Percentiles rank a stretch among this genome's conserved stretches.
Evolutionary conservation across 2,888 invertebrate genomes (phyloP).

Genomic region (Phymatocera aterrima): DNA sequence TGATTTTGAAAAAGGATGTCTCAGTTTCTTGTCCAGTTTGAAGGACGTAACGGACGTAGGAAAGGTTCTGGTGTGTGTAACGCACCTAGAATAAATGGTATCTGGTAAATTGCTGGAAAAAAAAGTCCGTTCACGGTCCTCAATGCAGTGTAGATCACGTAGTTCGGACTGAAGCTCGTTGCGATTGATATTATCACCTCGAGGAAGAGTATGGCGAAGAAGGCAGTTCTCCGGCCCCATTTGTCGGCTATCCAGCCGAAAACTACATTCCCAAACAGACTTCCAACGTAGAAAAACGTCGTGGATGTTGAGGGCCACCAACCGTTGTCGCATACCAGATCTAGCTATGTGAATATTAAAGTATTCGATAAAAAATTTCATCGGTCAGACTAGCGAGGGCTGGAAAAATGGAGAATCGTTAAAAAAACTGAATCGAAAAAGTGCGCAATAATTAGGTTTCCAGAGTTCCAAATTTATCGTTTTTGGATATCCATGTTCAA

Average conservation of each 20-base stretch:
- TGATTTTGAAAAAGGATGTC: background rate
- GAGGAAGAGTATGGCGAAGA: constrained; percentile 79
- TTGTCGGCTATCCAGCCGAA: constrained; percentile 84
- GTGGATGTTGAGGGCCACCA: constrained; percentile 81
- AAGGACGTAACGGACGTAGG: too few relatives aligned
- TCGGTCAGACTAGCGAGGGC: background rate
- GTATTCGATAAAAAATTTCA: constrained; percentile 35
- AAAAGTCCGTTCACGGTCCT: constrained; percentile 80
- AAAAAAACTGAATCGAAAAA: background rate
- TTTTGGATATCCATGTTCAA: too few relatives aligned
- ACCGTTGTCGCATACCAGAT: constrained; percentile 80
- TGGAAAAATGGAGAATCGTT: too few relatives aligned
- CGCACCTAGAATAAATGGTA: constrained; percentile 81
- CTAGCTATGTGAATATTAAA: constrained; percentile 76
- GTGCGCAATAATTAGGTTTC: background rate
- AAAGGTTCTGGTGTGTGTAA: background rate
- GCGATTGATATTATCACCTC: constrained; percentile 80
- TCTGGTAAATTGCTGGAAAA: constrained; percentile 82
- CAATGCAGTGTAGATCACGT: constrained; percentile 78
- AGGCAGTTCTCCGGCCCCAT: constrained; percentile 80
- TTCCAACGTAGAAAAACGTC: constrained; percentile 83
- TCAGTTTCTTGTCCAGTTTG: background rate
- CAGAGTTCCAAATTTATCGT: too few relatives aligned
- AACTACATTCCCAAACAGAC: constrained; percentile 81
- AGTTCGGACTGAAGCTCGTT: constrained; percentile 79